phyloP scores from a whole-genome alignment of 1,140 invertebrate genomes.

The Drosophila lacertosa region DNA sequence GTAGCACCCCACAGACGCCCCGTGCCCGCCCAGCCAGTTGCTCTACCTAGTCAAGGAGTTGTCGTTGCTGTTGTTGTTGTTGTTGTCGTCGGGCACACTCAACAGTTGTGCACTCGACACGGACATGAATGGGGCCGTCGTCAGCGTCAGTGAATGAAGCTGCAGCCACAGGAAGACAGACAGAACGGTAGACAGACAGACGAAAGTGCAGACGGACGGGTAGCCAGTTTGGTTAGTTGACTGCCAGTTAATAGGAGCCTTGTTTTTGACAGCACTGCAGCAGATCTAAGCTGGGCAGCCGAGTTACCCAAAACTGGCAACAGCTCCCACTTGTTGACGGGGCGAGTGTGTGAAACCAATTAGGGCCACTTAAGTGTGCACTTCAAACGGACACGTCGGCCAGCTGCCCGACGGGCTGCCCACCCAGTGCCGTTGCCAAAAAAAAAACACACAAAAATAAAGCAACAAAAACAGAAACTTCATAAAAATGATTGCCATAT shows the following conservation, averaged over 20 bases:
- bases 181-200: neutral
- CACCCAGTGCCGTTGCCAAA: constrained; percentile 12
- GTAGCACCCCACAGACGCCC: neutral
- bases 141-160: constrained; percentile 50
- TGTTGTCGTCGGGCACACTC: constrained; percentile 37
- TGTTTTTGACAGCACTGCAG: constrained; percentile 41
- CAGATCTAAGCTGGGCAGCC: constrained; percentile 28
- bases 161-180: constrained; percentile 29
- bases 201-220: neutral
- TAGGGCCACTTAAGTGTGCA: constrained; percentile 78
- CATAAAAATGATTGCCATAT: constrained; percentile 61
- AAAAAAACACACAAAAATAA: constrained; percentile 34
- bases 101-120: constrained; percentile 56
- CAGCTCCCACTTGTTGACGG: constrained; percentile 64
- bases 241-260: constrained; percentile 38
- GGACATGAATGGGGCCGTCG: constrained; percentile 54
- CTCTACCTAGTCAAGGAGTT: constrained; percentile 21
- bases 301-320: constrained; percentile 37
- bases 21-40: neutral
- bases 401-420: neutral
- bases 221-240: constrained; percentile 36
- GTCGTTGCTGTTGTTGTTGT: constrained; percentile 20
- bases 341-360: constrained; percentile 77
- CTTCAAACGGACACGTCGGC: constrained; percentile 68
- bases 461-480: constrained; percentile 40